These are phyloP conservation scores for Sorex maritimensis DNA, from an alignment of 2,797 vertebrate species.

Conservation along the genomic window DNA sequence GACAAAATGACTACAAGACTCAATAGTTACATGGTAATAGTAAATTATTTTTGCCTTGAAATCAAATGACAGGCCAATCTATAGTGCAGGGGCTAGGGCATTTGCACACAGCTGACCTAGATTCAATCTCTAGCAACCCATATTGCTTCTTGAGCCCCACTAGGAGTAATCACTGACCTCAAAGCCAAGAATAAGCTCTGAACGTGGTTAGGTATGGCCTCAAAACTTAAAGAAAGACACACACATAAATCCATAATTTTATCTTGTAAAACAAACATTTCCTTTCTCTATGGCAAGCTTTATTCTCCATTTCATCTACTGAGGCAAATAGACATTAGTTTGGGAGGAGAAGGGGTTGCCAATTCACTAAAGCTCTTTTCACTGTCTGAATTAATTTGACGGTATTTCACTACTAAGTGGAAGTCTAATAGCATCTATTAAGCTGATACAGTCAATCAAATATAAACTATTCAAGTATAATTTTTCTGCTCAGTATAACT, in stretches of 20 bases:
- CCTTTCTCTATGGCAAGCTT: not conserved
- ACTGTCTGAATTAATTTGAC: not conserved
- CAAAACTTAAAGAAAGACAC: too few relatives aligned
- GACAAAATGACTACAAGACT: not conserved
- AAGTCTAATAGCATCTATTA: not conserved
- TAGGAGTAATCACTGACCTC: too few relatives aligned
- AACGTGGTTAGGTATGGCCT: too few relatives aligned
- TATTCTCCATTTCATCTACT: not conserved
- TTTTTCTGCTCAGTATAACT: conserved; percentile 36
- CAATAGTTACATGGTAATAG: not conserved
- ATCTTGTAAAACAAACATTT: not conserved
- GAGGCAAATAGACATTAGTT: not conserved
- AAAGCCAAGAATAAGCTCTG: too few relatives aligned
- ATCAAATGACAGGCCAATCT: too few relatives aligned
- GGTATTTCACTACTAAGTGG: conserved; percentile 17
- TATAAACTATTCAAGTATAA: not conserved
- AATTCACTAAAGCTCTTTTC: not conserved
- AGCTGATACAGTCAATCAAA: not conserved
- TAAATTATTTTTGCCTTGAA: not conserved
- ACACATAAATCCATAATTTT: not conserved
- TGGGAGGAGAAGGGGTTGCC: not conserved
- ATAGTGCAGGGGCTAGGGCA: too few relatives aligned
- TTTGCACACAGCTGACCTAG: not conserved
- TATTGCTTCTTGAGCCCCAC: too few relatives aligned
- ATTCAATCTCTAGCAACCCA: not conserved